Percentiles rank a stretch among this genome's conserved stretches.
Conservation (phyloP, 2,797 vertebrate species). For the Syngnathus acus region DNA sequence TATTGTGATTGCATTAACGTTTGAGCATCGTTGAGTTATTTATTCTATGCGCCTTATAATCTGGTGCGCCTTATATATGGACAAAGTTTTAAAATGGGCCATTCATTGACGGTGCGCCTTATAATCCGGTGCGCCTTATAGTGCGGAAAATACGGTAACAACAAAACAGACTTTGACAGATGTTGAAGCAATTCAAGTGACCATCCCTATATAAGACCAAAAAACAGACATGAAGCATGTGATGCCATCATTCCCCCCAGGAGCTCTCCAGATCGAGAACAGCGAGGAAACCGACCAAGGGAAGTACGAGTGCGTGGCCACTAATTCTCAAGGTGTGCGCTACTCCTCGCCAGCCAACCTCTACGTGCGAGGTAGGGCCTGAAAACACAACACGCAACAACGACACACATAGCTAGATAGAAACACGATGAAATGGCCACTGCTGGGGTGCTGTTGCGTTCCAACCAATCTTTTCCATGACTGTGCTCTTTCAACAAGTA, state of each 20-base stretch:
- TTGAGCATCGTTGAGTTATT: too few species aligned
- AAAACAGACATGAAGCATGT: background rate
- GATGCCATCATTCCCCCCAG: slow-evolving; percentile 54
- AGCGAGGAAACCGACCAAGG: slow-evolving; percentile 97
- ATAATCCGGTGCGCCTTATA: too few species aligned
- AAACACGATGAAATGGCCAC: slow-evolving; percentile 19
- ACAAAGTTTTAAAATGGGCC: too few species aligned
- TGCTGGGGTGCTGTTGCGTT: slow-evolving; percentile 23
- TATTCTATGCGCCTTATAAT: too few species aligned
- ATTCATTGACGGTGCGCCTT: too few species aligned
- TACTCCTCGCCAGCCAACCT: slow-evolving; percentile 97
- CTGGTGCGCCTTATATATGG: too few species aligned
- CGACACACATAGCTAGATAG: slow-evolving; percentile 22
- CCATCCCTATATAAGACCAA: slow-evolving; percentile 10
- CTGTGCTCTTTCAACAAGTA: slow-evolving; percentile 40
- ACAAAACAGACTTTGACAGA: slow-evolving; percentile 22
- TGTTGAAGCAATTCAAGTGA: slow-evolving; percentile 13
- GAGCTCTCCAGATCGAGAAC: slow-evolving; percentile 95
- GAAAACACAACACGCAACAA: slow-evolving; percentile 22
- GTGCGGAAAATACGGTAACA: background rate
- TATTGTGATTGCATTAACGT: too few species aligned
- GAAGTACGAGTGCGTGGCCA: slow-evolving; percentile 96
- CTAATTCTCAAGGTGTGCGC: slow-evolving; percentile 93
- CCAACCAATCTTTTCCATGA: slow-evolving; percentile 29
- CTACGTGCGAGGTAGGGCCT: slow-evolving; percentile 97